Base-by-base conservation (phyloP, 1,140 invertebrate species). In the Achatina immaculata region DNA sequence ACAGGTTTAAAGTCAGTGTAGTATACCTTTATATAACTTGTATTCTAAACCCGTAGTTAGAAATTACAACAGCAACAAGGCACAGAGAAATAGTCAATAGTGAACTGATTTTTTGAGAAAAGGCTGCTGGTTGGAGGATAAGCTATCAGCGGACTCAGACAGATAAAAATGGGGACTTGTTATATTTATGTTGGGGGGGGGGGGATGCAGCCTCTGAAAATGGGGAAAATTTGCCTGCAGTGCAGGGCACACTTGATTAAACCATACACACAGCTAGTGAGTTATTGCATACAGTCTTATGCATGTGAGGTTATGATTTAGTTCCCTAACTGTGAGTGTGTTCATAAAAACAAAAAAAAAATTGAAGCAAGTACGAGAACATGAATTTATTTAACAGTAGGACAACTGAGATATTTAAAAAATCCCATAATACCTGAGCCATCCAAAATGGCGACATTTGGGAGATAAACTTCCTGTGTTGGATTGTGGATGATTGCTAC, bases 361-460 rank as follows among this genome's bases (percentile, higher is more conserved):
- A 55, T 66, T 9, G 21, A 16, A 66, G 28, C n/a, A 66, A 14
- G 31, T n/a, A 28, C 19, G 36, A 9, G 9, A 38, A 16, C 9
- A 7, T 77, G 31, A 40, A 21, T 4, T 40, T n/a, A 43, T 68
- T 24, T 4, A 55, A 38, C 9, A 36, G 31, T 14, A 24, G 34
- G 21, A 40, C n/a, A 43, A 66, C 28, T 40, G 24, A 43, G 66
- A 24, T 55, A 58, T 48, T 28, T 43, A 14, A n/a, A 55, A 51
- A 31, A 38, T 31, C 43, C 62, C 84, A 81, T 34, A 31, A 55
- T 83, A 91, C 91, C 92, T 38, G 95, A 95, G 1, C 96, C 97
- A 91, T 99, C 97, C 19, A 98, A 93, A 31, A 98, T 95, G 9
- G 96, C 96, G 62, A 95, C 95, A 84, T 96, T 98, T 14, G 96